Conservation (phyloP, 1,140 invertebrate species). For the Mactra quadrangularis region DNA sequence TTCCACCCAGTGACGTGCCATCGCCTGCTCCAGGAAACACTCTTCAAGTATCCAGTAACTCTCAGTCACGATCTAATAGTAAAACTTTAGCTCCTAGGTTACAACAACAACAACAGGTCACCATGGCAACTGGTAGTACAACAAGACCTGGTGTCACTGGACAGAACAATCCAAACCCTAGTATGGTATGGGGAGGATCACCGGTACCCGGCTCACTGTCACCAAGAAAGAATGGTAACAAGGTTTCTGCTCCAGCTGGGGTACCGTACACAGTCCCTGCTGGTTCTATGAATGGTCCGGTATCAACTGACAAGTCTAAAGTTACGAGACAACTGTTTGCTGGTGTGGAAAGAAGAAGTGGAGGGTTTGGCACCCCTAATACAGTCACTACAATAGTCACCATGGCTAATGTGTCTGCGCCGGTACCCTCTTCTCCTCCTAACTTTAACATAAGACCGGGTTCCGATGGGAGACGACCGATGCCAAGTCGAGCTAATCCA, state of each 20-base stretch:
- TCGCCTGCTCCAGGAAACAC: slow-evolving; percentile 70
- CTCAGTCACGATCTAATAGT: slow-evolving; percentile 3
- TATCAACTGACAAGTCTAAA: slow-evolving; percentile 69
- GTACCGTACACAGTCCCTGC: slow-evolving; percentile 22
- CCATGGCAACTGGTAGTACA: slow-evolving; percentile 31
- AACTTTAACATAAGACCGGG: slow-evolving; percentile 39
- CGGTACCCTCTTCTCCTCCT: slow-evolving; percentile 44
- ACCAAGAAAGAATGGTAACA: slow-evolving; percentile 9
- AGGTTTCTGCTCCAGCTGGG: neutral
- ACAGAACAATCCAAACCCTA: slow-evolving; percentile 84
- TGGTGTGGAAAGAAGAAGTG: slow-evolving; percentile 82
- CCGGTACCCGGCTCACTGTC: slow-evolving; percentile 67
- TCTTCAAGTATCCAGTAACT: slow-evolving; percentile 29
- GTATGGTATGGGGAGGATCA: slow-evolving; percentile 87
- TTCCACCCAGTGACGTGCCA: slow-evolving; percentile 78
- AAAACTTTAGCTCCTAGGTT: slow-evolving; percentile 39
- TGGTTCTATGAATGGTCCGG: slow-evolving; percentile 31
- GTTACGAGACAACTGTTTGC: slow-evolving; percentile 86
- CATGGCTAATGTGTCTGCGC: slow-evolving; percentile 50
- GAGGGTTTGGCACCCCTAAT: slow-evolving; percentile 38
- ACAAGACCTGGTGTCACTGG: slow-evolving; percentile 1
- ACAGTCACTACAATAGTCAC: slow-evolving; percentile 12
- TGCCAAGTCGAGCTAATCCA: slow-evolving; percentile 21
- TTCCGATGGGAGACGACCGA: slow-evolving; percentile 37
- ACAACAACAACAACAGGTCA: slow-evolving; percentile 38